Evolutionary conservation across 2,113 vertebrate species (phyloP).

Genomic region (Otocyon megalotis): DNA sequence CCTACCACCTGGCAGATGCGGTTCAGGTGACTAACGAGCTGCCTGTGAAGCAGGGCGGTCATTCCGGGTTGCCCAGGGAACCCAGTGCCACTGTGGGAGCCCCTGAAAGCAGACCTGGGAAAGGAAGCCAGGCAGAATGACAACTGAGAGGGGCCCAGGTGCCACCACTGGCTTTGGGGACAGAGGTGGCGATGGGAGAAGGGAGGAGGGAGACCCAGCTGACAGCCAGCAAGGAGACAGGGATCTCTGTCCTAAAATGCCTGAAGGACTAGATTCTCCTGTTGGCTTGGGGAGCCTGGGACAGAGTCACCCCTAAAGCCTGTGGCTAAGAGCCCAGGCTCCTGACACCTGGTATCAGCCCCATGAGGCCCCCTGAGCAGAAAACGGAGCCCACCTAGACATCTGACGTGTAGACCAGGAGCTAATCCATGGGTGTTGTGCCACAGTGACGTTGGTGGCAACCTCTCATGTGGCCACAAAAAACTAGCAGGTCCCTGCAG

Average conservation of each 20-base stretch:
- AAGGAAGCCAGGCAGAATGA: background rate
- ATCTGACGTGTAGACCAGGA: accelerated
- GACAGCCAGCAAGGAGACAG: background rate
- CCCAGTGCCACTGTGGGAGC: accelerated
- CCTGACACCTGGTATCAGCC: background rate
- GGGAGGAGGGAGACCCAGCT: background rate
- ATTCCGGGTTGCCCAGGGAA: accelerated
- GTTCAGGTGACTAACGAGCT: too few relatives aligned
- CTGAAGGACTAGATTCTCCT: background rate
- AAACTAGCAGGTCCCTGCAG: background rate
- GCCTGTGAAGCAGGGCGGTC: background rate
- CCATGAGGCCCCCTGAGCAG: background rate
- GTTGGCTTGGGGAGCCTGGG: background rate
- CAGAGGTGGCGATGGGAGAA: background rate
- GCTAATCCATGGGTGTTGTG: too few relatives aligned
- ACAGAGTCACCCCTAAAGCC: background rate
- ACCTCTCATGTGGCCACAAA: background rate
- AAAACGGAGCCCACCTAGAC: background rate
- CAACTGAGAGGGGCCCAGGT: accelerated
- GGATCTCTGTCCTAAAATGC: background rate
- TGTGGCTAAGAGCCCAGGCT: background rate
- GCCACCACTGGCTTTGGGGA: background rate
- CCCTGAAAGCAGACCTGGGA: background rate
- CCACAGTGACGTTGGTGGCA: accelerated
- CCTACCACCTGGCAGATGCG: background rate